These are phyloP conservation scores for Cordilura impudica DNA, from an alignment of 2,888 invertebrate species.

Conservation along the genomic window DNA sequence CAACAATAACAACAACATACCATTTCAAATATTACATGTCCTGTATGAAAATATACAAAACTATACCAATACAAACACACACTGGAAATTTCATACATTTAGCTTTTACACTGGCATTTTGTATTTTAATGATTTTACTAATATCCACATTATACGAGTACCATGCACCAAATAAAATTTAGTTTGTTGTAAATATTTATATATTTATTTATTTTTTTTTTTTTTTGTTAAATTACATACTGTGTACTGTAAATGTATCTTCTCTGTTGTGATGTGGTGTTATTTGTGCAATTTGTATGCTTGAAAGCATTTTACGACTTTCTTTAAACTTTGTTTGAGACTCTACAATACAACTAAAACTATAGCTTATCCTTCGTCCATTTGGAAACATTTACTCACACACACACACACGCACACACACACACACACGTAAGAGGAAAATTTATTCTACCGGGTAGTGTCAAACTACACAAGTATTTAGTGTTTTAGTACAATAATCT, in stretches of 20 bases:
- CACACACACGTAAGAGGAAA: slow-evolving; percentile 25
- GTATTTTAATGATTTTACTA: slow-evolving; percentile 37
- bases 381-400: no score
- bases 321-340: slow-evolving; percentile 56
- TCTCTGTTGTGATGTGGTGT: slow-evolving; percentile 65
- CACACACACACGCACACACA: slow-evolving; percentile 11
- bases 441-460: slow-evolving; percentile 64
- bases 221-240: no score
- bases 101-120: background rate
- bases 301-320: slow-evolving; percentile 76
- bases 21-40: slow-evolving; percentile 30
- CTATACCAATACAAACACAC: slow-evolving; percentile 13
- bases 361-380: slow-evolving; percentile 4
- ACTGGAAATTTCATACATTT: background rate
- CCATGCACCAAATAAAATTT: background rate
- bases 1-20: slow-evolving; percentile 45
- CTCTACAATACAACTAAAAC: slow-evolving; percentile 30
- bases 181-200: slow-evolving; percentile 12
- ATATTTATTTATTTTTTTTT: background rate
- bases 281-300: slow-evolving; percentile 75
- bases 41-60: slow-evolving; percentile 59
- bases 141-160: slow-evolving; percentile 4
- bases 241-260: slow-evolving; percentile 12
- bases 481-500: slow-evolving; percentile 46
- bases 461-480: slow-evolving; percentile 71